Base-by-base conservation (phyloP, 2,113 vertebrate species). In the Pluvialis apricaria region DNA sequence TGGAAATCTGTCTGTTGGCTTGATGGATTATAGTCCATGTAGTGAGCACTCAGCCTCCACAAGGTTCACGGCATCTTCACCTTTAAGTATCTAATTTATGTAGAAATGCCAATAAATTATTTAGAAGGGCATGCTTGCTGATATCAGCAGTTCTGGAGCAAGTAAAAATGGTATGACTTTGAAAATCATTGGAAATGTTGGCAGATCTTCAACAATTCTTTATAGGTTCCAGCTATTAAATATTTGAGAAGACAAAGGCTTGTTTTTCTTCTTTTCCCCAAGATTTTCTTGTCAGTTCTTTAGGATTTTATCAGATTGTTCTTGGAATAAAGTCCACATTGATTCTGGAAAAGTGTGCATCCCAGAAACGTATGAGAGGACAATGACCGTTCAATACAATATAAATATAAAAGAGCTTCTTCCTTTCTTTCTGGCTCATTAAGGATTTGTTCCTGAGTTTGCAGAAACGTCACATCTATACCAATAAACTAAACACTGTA, bases 11-110 rank as follows among this genome's bases (percentile, higher is more conserved):
- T 96, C 90, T 44, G 62, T 90, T 90, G 26, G 9, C 2, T 68
- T 97, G 93, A 96, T 94, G 91, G 90, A 96, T 97, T 78, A 58
- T 34, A 57, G 15, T 62, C 78, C 54, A 55, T 42, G 17, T 66
- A 66, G 93, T 57, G 81, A 95, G 92, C 79, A 57, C 82, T 93
- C 94, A 82, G 92, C 68, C 49, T 88, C 96, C 88, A 26, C 34
- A 25, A 78, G 69, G 97, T 95, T 98, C 95, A 66, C 51, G 75
- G 70, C 91, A 89, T 92, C 97, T 88, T 97, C 96, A 89, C 96
- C 93, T 87, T 97, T 73, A 85, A 96, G 95, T 68, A 90, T 88
- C 93, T 97, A 93, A 96, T 97, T 97, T 97, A 95, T 85, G 96
- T 92, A 94, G 94, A 97, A 96, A 95, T 70, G 82, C 71, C 58